Base-by-base conservation (phyloP, 2,113 vertebrate species). In the Geococcyx californianus region DNA sequence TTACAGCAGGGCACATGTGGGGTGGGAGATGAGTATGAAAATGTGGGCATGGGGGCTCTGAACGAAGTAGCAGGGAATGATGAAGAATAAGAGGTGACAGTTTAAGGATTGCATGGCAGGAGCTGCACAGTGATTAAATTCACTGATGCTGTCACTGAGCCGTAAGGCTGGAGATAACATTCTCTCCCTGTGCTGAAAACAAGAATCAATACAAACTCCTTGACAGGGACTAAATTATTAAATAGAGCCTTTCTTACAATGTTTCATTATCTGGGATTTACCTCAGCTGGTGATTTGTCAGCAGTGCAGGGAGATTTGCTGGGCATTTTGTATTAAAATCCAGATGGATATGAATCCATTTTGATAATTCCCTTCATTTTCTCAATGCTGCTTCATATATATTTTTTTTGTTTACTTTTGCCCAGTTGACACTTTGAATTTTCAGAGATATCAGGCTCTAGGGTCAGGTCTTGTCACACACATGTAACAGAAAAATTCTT, bases 171-270 rank as follows among this genome's bases (percentile, higher is more conserved):
- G 83, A 98, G 98, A 97, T 98, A 98, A 98, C 98, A 98, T 98
- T 98, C 98, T 99, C 97, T 98, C 93, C 97, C 98, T 82, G 95
- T 88, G 97, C 98, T 98, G 98, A 95, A 98, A 98, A 98, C 98
- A 98, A 97, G 98, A 98, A 98, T 99, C 98, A 98, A 97, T 99
- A 98, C 96, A 96, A 97, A 97, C 97, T 98, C 97, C 98, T 98
- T 98, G 98, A 98, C 98, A 96, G 96, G 94, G 97, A 96, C 97
- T 99, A 98, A 99, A 99, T 99, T 98, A 99, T 99, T 99, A 98
- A 99, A 97, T 97, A 97, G 97, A 97, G 93, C 97, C 97, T 96
- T 97, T 97, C 98, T 98, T 93, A 95, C 94, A 89, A 29, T 95
- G 97, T 98, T 98, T 98, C 96, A 98, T 99, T 98, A 98, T 98